phyloP scores from a whole-genome alignment of 2,113 vertebrate species.

The Bufo bufo region DNA sequence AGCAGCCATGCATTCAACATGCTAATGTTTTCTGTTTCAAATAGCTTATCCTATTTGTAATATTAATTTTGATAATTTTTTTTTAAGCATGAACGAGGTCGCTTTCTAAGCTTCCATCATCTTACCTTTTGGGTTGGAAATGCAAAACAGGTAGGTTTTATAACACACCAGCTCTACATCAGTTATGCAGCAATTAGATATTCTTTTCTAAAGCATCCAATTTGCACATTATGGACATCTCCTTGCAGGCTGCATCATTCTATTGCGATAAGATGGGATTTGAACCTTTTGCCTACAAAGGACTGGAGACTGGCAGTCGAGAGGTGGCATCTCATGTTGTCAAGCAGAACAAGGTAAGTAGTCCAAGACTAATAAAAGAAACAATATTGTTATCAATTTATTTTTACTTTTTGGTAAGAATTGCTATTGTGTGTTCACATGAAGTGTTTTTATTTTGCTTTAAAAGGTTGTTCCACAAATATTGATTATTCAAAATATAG shows the following conservation, averaged over 20 bases:
- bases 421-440: neutral
- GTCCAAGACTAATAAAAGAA: neutral
- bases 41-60: neutral
- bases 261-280: conserved; percentile 83
- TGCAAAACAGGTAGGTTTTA: conserved; percentile 77
- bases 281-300: conserved; percentile 78
- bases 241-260: conserved; percentile 73
- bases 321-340: conserved; percentile 76
- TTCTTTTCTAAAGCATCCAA: neutral
- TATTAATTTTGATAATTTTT: neutral
- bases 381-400: neutral
- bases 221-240: neutral
- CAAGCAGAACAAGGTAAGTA: conserved; percentile 77
- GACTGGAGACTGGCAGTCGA: conserved; percentile 77
- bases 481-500: no score
- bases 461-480: no score
- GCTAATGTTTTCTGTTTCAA: neutral
- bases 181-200: neutral
- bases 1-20: neutral
- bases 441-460: no score
- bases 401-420: neutral
- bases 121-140: conserved; percentile 85
- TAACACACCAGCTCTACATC: no score
- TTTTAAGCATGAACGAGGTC: conserved; percentile 71
- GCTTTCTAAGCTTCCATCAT: conserved; percentile 79